Evolutionary conservation across 2,797 vertebrate genomes (phyloP).

Genomic region (Nyctibius grandis): DNA sequence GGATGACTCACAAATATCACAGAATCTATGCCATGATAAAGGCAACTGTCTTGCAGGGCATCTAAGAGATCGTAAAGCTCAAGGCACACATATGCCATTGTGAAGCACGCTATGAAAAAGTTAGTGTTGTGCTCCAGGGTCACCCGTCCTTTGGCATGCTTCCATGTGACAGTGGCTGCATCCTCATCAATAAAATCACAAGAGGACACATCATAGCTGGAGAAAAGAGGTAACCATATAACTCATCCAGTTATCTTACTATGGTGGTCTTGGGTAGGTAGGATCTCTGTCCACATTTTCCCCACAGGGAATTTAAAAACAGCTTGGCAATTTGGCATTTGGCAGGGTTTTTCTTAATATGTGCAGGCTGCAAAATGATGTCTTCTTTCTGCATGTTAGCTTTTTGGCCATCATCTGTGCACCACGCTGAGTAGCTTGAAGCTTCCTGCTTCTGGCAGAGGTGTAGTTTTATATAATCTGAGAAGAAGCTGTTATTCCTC

Average conservation of each 20-base stretch:
- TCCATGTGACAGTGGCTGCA: neutral
- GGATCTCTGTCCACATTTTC: too few relatives aligned
- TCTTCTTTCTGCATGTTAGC: neutral
- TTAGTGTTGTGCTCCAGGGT: neutral
- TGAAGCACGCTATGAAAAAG: neutral
- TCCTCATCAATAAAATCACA: neutral
- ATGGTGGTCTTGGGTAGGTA: neutral
- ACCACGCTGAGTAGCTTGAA: neutral
- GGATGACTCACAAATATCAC: neutral
- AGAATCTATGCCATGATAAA: neutral
- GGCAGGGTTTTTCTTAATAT: neutral
- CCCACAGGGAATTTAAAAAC: neutral
- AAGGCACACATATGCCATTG: too few relatives aligned
- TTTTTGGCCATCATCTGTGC: neutral
- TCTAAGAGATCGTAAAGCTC: neutral
- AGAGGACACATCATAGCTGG: neutral
- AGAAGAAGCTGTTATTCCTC: neutral
- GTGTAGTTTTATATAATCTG: neutral
- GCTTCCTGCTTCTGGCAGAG: neutral
- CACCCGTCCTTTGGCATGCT: neutral
- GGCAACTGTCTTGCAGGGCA: neutral
- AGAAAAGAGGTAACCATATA: neutral
- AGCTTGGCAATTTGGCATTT: neutral
- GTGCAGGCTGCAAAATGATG: neutral
- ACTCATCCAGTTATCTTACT: neutral